Conservation (phyloP, 2,113 vertebrate genomes). For the Pangasianodon hypophthalmus region DNA sequence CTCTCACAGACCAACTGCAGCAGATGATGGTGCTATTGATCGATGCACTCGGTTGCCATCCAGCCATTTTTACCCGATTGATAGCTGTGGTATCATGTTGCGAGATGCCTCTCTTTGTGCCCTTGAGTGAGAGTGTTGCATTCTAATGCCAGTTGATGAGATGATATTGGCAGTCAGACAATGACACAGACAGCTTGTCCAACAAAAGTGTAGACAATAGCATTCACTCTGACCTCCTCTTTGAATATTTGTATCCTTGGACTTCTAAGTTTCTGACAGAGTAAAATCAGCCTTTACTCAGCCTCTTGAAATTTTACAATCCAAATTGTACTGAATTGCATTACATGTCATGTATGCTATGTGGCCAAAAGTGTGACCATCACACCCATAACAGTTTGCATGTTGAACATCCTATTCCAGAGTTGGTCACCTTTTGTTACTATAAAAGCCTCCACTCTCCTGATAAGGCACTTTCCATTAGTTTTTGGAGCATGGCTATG, state of each 20-base stretch:
- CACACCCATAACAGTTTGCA: too few relatives aligned
- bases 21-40: conserved; percentile 43
- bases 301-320: neutral
- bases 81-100: conserved; percentile 32
- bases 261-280: neutral
- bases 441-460: neutral
- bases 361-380: neutral
- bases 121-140: conserved; percentile 47
- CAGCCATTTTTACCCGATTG: conserved; percentile 37
- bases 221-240: conserved; percentile 25
- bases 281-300: neutral
- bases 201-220: conserved; percentile 26
- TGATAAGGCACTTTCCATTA: neutral
- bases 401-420: neutral
- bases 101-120: conserved; percentile 24
- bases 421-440: neutral
- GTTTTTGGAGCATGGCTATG: too few relatives aligned
- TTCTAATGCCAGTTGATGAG: conserved; percentile 51
- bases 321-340: neutral
- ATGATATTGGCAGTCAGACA: conserved; percentile 41
- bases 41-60: conserved; percentile 43
- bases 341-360: neutral
- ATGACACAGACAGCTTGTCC: conserved; percentile 17
- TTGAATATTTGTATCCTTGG: conserved; percentile 13
- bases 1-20: conserved; percentile 23